These are phyloP conservation scores for Chrysochloris asiatica DNA, from an alignment of 2,113 vertebrate genomes.

Conservation along the genomic window DNA sequence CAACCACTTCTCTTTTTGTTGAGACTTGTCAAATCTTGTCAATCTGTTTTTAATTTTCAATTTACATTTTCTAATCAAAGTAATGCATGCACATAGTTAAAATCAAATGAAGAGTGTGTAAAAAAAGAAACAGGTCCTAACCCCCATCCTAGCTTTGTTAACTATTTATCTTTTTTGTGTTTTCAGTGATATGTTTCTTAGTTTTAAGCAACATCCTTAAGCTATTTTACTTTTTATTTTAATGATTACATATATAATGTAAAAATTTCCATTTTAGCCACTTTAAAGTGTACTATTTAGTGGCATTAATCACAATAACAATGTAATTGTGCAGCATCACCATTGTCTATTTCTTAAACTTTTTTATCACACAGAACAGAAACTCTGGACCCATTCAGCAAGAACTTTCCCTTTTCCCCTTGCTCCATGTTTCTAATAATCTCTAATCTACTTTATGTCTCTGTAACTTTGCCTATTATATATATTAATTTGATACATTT, in stretches of 20 bases:
- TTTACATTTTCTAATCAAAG: constrained; percentile 69
- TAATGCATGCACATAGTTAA: constrained; percentile 39
- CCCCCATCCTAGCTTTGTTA: neutral
- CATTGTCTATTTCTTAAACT: neutral
- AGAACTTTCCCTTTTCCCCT: neutral
- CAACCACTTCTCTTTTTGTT: constrained; percentile 46
- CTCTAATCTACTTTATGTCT: neutral
- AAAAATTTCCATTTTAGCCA: neutral
- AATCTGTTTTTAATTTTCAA: constrained; percentile 52
- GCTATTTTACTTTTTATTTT: neutral
- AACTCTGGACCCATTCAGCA: neutral
- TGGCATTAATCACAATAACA: neutral
- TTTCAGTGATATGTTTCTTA: neutral
- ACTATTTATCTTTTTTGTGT: neutral
- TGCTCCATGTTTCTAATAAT: neutral
- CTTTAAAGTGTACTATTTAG: neutral
- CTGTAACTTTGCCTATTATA: neutral
- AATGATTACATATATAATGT: neutral
- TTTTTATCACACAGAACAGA: neutral
- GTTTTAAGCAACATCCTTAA: neutral
- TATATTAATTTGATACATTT: too few species aligned
- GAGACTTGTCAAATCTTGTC: constrained; percentile 53
- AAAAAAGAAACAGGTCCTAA: neutral
- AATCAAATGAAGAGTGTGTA: constrained; percentile 27
- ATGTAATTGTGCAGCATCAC: neutral